Evolutionary conservation across 2,113 vertebrate genomes (phyloP).

Genomic region (Jaculus jaculus): DNA sequence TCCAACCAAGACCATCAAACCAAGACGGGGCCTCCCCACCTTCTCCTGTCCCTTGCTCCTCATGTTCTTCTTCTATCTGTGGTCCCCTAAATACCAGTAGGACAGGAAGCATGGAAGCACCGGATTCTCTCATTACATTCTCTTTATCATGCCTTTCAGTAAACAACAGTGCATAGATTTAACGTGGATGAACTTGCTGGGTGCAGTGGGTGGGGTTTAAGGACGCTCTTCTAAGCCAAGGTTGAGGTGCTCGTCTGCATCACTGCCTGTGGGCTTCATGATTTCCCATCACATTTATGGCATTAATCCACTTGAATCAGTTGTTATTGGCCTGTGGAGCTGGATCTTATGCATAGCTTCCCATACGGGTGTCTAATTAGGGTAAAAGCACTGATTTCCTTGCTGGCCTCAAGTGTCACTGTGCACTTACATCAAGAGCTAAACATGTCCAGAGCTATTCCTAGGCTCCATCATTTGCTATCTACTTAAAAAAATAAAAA

Average conservation of each 20-base stretch:
- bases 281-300: neutral
- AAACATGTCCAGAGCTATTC: accelerated
- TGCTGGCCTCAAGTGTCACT: neutral
- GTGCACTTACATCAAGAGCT: neutral
- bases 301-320: neutral
- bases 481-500: too few species aligned
- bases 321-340: neutral
- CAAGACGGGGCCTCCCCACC: neutral
- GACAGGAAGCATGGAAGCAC: neutral
- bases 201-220: too few species aligned
- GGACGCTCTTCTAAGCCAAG: too few species aligned
- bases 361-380: neutral
- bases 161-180: neutral
- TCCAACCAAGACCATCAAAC: too few species aligned
- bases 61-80: neutral
- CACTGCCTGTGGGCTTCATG: neutral
- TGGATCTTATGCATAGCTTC: neutral
- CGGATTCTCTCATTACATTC: neutral
- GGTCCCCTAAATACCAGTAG: neutral
- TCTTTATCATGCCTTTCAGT: neutral
- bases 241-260: neutral
- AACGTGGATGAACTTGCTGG: too few species aligned
- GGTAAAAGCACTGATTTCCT: neutral
- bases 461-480: accelerated
- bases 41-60: neutral